Base-by-base conservation (phyloP, 2,797 vertebrate species). In the Siniperca scherzeri region DNA sequence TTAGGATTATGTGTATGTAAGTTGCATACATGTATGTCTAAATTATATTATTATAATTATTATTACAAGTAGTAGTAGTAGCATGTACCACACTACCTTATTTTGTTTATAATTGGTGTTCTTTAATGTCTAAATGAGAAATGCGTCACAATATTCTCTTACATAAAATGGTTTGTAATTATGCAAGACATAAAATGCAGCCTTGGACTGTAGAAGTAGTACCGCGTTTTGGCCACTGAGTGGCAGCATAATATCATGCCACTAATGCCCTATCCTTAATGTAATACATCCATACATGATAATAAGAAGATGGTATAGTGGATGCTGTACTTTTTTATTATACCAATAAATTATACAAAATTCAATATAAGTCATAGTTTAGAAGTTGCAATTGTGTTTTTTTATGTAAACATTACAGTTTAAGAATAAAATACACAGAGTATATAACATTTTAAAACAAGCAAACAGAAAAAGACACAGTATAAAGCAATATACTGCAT, bases 101-200 rank as follows among this genome's bases (percentile, higher is more conserved):
- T 75, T 66, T 46, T 36, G 2, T 50, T 7, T 0, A 44, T 5
- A 46, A n/a, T 1, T 25, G 0, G 5, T 44, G 13, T 6, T 79
- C 6, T 16, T 65, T 36, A 7, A 30, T 46, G 14, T 61, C 7
- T 57, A 33, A 69, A 70, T 56, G 33, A 81, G 2, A 81, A 75
- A 70, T 93, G 84, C 88, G 88, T 91, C 91, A 91, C 72, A 87
- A 71, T 38, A 68, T 42, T 21, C 21, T 72, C 65, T 92, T 90
- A 91, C 11, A 83, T 92, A 93, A 93, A 94, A 67, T 59, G 38
- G 56, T 42, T 56, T 74, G 59, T 82, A 82, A 92, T 93, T 93
- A 93, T 90, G 88, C 89, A 92, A 94, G 83, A 56, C 4, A n/a
- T 10, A 8, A 50, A 78, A 27, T 40, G 38, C 79, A 19, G 74